Base-by-base conservation (phyloP, 2,888 invertebrate genomes). In the Sylvicola cinctus region DNA sequence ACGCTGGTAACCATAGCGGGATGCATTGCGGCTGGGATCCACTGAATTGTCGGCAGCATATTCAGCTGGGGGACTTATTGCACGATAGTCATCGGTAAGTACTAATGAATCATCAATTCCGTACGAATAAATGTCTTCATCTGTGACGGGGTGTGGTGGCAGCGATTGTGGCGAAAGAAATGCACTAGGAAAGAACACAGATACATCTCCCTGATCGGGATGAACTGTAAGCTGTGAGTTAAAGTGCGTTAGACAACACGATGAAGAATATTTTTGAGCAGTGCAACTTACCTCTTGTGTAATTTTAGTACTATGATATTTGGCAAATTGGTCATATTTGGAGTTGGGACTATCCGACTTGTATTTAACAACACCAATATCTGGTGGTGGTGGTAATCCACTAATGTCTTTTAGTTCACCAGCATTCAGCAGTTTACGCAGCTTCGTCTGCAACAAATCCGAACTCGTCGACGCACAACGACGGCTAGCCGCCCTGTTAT, bases 371-470 rank as follows among this genome's bases (percentile, higher is more conserved):
- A n/a, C n/a, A n/a, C n/a, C n/a, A n/a, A n/a, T 17, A 13, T 32
- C 32, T 6, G 20, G 16, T 13, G 44, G 41, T 5, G 41, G 38
- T 34, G 43, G 38, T 1, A 39, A 45, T 52, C 50, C 50, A 44
- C 49, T 55, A 45, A 50, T 61, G 46, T 53, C 61, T 43, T 54
- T 46, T 32, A 32, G 36, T 29, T 51, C 46, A 38, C 52, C 54
- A 3, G 50, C 68, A 46, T 80, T 79, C 11, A 87, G 60, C 38
- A 85, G 61, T 43, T 79, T 66, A 13, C 85, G 63, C 42, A 85
- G 58, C 41, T 80, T 81, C 44, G 72, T 77, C 58, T 85, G 84
- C 33, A 84, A 60, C 44, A 74, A 62, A 50, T 74, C 73, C 36
- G 67, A 64, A 41, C 62, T 65, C 12, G 59, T 50, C 14, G 52